phyloP scores from a whole-genome alignment of 2,797 vertebrate genomes.

The Anisognathus igniventris region DNA sequence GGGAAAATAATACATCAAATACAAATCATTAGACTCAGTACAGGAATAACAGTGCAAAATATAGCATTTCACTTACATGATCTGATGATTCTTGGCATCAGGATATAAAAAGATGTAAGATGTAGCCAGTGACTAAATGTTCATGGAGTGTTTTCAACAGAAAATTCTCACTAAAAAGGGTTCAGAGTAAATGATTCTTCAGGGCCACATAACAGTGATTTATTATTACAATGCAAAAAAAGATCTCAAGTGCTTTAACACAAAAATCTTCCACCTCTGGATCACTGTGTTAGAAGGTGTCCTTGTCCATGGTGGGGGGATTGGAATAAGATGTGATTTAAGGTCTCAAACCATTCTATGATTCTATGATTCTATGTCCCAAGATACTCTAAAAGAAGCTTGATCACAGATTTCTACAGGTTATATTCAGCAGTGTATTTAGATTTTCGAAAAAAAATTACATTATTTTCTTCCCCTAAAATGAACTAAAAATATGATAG shows the following conservation, averaged over 20 bases:
- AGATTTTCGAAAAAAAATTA: background rate
- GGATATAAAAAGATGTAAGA: background rate
- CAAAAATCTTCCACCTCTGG: background rate
- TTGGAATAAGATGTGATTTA: background rate
- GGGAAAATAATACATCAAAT: background rate
- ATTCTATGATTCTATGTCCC: background rate
- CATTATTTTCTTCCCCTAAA: background rate
- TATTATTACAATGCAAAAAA: background rate
- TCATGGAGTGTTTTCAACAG: background rate
- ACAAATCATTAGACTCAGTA: background rate
- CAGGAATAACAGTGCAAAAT: background rate
- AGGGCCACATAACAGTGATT: background rate
- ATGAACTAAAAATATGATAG: background rate
- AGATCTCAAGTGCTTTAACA: fast-evolving
- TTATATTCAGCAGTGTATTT: background rate
- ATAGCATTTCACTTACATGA: background rate
- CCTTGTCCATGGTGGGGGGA: background rate
- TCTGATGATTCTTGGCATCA: background rate
- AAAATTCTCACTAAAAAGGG: background rate
- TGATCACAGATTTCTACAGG: background rate
- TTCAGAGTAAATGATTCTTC: background rate
- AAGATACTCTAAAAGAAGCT: background rate
- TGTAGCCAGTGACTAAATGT: background rate
- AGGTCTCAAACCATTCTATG: background rate
- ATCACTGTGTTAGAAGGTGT: background rate